phyloP scores from a whole-genome alignment of 2,888 invertebrate species.

The Sphaerophoria taeniata region DNA sequence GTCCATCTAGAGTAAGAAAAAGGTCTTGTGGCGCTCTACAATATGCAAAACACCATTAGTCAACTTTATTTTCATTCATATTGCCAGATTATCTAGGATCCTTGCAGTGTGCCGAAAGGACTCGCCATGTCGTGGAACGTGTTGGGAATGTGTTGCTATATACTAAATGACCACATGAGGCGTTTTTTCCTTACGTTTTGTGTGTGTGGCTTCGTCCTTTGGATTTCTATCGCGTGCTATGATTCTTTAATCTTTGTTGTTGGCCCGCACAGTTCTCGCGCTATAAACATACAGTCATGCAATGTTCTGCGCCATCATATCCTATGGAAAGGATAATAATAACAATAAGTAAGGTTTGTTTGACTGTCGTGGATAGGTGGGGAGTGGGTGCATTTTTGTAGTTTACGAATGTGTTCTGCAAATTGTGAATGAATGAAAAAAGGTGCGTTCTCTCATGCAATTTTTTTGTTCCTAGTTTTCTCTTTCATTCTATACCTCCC shows the following conservation, averaged over 20 bases:
- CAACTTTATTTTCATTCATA: too few relatives aligned
- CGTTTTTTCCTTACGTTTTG: neutral
- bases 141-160: neutral
- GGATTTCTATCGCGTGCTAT: constrained; percentile 42
- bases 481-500: neutral
- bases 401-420: constrained; percentile 3
- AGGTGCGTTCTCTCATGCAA: too few relatives aligned
- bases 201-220: neutral
- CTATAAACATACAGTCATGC: constrained; percentile 6
- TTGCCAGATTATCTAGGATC: too few relatives aligned
- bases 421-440: constrained; percentile 15
- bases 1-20: constrained; percentile 2
- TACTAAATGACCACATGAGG: constrained; percentile 21
- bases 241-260: constrained; percentile 20
- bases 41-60: constrained; percentile 1
- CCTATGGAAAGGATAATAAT: constrained; percentile 17
- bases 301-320: constrained; percentile 7
- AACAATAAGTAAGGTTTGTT: too few relatives aligned
- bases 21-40: neutral
- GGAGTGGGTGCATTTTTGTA: neutral
- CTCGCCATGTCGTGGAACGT: too few relatives aligned
- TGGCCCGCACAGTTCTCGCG: constrained; percentile 13
- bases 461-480: neutral
- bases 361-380: constrained; percentile 11
- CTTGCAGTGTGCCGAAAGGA: too few relatives aligned